phyloP scores from a whole-genome alignment of 2,888 invertebrate species.

The Labia minor region DNA sequence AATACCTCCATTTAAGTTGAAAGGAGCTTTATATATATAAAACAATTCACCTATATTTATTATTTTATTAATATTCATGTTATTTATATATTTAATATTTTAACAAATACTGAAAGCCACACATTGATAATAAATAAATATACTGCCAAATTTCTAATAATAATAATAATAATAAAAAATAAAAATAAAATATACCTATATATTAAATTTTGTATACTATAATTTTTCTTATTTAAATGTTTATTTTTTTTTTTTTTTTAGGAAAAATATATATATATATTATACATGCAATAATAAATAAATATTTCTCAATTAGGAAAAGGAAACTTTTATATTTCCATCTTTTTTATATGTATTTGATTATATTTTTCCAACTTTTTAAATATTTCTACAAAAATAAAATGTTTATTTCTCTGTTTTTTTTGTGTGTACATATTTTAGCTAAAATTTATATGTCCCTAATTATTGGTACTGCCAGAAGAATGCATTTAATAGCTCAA shows the following conservation, averaged over 20 bases:
- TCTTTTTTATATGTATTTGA: background rate
- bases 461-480: background rate
- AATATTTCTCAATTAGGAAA: background rate
- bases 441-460: background rate
- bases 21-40: no score
- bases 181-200: background rate
- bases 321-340: background rate
- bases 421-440: background rate
- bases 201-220: background rate
- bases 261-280: background rate
- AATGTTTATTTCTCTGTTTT: background rate
- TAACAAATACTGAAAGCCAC: background rate
- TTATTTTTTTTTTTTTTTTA: background rate
- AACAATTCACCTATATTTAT: background rate
- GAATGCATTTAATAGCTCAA: background rate
- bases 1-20: no score
- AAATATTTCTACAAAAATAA: background rate
- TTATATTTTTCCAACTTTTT: slow-evolving; percentile 3
- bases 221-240: background rate
- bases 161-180: no score
- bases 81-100: slow-evolving; percentile 4
- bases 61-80: background rate
- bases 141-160: background rate
- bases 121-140: background rate
- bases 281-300: background rate